Evolutionary conservation across 2,888 invertebrate genomes (phyloP).

Genomic region (Augiades crinisus): DNA sequence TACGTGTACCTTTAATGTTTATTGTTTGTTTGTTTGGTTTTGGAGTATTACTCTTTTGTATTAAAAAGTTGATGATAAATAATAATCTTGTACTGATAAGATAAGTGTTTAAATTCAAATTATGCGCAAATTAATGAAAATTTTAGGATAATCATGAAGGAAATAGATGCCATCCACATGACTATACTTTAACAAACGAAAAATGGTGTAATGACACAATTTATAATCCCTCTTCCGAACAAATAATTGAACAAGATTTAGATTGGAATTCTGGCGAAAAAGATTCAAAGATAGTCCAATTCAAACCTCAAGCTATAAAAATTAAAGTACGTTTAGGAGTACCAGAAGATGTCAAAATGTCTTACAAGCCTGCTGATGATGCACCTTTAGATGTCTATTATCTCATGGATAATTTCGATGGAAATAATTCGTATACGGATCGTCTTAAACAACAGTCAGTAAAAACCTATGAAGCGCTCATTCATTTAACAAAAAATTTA

Average conservation of each 20-base stretch:
- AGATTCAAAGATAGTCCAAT: conserved; percentile 51
- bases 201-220: conserved; percentile 41
- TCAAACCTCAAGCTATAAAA: conserved; percentile 77
- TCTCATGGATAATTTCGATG: conserved; percentile 88
- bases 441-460: conserved; percentile 77
- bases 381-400: conserved; percentile 92
- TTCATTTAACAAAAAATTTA: conserved; percentile 82
- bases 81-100: not conserved
- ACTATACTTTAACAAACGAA: conserved; percentile 1
- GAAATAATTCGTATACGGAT: conserved; percentile 81
- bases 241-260: not conserved
- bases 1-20: too few relatives aligned
- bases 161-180: conserved; percentile 39
- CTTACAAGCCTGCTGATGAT: conserved; percentile 84
- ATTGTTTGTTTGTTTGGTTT: too few relatives aligned
- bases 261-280: conserved; percentile 28
- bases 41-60: too few relatives aligned
- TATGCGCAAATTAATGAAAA: too few relatives aligned
- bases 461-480: conserved; percentile 70
- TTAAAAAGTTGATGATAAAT: too few relatives aligned
- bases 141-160: conserved; percentile 34
- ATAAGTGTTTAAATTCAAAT: too few relatives aligned
- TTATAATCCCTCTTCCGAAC: conserved; percentile 30
- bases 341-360: conserved; percentile 53
- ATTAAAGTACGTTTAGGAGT: conserved; percentile 74